Percentiles rank a stretch among this genome's conserved stretches.
phyloP scores from a whole-genome alignment of 37 sponge, comb jelly and placozoan species.

The Eunapius fragilis region DNA sequence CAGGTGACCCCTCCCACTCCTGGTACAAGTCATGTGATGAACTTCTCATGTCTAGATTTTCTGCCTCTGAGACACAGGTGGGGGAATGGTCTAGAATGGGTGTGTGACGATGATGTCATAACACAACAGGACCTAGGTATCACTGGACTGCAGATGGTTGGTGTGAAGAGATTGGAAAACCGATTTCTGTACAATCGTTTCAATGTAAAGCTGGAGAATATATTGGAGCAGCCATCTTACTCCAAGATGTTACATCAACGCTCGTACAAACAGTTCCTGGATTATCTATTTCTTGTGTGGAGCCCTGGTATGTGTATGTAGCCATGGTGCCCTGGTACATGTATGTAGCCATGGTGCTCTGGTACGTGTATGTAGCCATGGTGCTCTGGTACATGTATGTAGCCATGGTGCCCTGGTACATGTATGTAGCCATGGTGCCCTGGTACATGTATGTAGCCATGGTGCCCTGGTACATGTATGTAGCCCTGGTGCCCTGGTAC shows the following conservation, averaged over 20 bases:
- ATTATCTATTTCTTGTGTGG: slow-evolving; percentile 61
- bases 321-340: no score
- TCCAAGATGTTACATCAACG: background rate
- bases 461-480: no score
- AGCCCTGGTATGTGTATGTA: slow-evolving; percentile 11
- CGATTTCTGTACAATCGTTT: slow-evolving; percentile 40
- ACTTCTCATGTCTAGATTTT: slow-evolving; percentile 61
- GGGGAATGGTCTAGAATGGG: background rate
- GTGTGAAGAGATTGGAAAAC: slow-evolving; percentile 70
- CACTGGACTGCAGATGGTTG: slow-evolving; percentile 53
- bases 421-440: no score
- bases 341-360: no score
- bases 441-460: no score
- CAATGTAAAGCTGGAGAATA: background rate
- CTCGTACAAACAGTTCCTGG: slow-evolving; percentile 19
- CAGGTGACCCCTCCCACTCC: slow-evolving; percentile 35
- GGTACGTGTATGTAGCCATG: no score
- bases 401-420: no score
- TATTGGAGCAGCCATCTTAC: slow-evolving; percentile 21
- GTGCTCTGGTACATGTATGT: no score
- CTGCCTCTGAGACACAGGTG: slow-evolving; percentile 39
- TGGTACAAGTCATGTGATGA: slow-evolving; percentile 77
- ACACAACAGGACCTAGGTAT: slow-evolving; percentile 34
- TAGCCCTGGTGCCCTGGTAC: no score
- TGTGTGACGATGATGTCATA: background rate